Base-by-base conservation (phyloP, 2,797 vertebrate genomes). In the Anableps anableps region DNA sequence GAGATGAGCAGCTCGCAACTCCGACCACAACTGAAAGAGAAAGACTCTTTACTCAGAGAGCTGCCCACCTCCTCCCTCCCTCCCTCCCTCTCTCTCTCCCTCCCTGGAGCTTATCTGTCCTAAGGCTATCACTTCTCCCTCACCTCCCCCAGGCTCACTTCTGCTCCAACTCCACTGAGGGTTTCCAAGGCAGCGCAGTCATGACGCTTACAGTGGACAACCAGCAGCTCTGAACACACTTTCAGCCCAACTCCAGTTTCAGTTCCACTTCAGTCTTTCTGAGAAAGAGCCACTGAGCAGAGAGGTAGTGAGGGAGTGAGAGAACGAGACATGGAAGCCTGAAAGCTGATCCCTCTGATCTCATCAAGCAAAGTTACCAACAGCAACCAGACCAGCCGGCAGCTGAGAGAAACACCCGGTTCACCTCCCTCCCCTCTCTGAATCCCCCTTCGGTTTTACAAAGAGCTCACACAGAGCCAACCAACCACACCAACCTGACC, bases 311-410 rank as follows among this genome's bases (percentile, higher is more conserved):
- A 71, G 85, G n/a, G 71, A 19, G 41, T 23, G 75, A 55, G 38
- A 53, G 64, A 75, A 48, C 66, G 71, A 88, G 81, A 75, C 31
- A 86, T 84, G 79, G 86, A 86, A 71, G 79, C 83, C 89, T 93
- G 94, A 95, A 95, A 95, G 92, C 88, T 80, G 89, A 94, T 93
- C 93, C 91, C 79, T 92, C 93, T 93, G 94, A 95, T 95, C 92
- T 95, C 93, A 94, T 95, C 93, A 94, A 91, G 93, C 86, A 92
- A 90, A 93, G 93, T 94, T 92, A 93, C 92, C 85, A 90, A 92
- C 90, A 85, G 92, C 91, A 93, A 94, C 90, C 90, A 92, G 87
- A 91, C 90, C 88, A 74, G 88, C 89, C 88, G 84, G 90, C 91
- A 89, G 90, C 90, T 90, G 85, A 89, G 86, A 92, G 86, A 89